Evolutionary conservation across 2,797 vertebrate species (phyloP).

Genomic region (Chanos chanos): DNA sequence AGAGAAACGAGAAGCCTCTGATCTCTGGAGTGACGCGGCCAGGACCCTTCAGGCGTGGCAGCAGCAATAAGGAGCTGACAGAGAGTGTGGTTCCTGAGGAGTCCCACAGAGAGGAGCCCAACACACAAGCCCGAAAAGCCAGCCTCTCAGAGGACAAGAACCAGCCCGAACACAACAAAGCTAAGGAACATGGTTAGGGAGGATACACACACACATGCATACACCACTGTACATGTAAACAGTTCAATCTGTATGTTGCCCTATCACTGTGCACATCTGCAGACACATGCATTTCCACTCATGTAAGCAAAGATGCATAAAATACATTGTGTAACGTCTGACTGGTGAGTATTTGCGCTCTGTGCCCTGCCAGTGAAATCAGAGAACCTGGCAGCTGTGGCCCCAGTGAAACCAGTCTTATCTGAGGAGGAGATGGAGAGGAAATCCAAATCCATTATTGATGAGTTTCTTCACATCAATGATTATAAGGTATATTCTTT

Average conservation of each 20-base stretch:
- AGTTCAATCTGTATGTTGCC: too few relatives aligned
- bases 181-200: conserved; percentile 76
- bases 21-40: conserved; percentile 69
- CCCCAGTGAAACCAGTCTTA: conserved; percentile 68
- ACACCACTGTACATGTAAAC: background rate
- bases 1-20: conserved; percentile 83
- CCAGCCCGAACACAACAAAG: conserved; percentile 67
- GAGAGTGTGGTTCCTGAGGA: conserved; percentile 81
- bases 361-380: conserved; percentile 68
- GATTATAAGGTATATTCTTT: conserved; percentile 85
- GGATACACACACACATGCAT: background rate
- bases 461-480: conserved; percentile 97
- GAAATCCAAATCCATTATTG: conserved; percentile 92
- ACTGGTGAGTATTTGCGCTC: background rate
- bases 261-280: background rate
- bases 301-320: background rate
- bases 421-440: conserved; percentile 89
- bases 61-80: conserved; percentile 83
- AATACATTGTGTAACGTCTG: background rate
- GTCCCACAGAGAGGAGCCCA: conserved; percentile 75
- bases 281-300: background rate
- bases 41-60: conserved; percentile 71
- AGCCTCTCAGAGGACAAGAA: conserved; percentile 80
- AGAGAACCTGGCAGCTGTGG: conserved; percentile 66
- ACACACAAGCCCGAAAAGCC: conserved; percentile 63